phyloP scores from a whole-genome alignment of 1,140 invertebrate genomes.

The Radopholus similis region DNA sequence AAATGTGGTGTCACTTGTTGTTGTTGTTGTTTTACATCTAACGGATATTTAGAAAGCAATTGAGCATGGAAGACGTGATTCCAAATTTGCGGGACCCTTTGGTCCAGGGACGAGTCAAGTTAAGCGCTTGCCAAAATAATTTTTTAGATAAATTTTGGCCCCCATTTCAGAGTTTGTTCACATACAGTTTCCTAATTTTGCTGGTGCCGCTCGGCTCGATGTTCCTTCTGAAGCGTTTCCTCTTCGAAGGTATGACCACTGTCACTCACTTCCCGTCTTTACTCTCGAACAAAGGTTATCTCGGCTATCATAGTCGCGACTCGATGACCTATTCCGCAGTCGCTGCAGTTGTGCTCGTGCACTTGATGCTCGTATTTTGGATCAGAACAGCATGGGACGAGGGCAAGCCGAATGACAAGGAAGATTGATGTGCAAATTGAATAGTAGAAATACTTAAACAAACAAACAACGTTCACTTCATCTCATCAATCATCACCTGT shows the following conservation, averaged over 20 bases:
- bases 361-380: slow-evolving; percentile 39
- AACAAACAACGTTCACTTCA: neutral
- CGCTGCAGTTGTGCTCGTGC: slow-evolving; percentile 40
- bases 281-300: slow-evolving; percentile 20
- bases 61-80: slow-evolving; percentile 22
- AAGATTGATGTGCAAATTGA: slow-evolving; percentile 12
- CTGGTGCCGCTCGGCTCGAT: slow-evolving; percentile 37
- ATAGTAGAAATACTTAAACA: neutral
- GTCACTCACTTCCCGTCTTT: neutral
- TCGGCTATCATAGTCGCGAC: slow-evolving; percentile 33
- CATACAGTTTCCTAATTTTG: slow-evolving; percentile 41
- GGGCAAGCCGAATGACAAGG: slow-evolving; percentile 16
- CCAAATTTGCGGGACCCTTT: slow-evolving; percentile 26
- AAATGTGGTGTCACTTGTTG: neutral
- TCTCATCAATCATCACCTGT: neutral
- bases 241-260: slow-evolving; percentile 31
- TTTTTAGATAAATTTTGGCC: neutral
- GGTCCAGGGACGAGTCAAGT: slow-evolving; percentile 33
- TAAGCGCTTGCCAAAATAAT: slow-evolving; percentile 8
- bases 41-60: neutral
- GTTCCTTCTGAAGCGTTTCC: slow-evolving; percentile 38
- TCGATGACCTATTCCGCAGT: slow-evolving; percentile 44
- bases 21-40: neutral
- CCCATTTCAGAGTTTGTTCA: slow-evolving; percentile 5
- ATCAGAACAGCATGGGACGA: slow-evolving; percentile 29